Evolutionary conservation across 2,888 invertebrate genomes (phyloP).

Genomic region (Ormyrus thymus): DNA sequence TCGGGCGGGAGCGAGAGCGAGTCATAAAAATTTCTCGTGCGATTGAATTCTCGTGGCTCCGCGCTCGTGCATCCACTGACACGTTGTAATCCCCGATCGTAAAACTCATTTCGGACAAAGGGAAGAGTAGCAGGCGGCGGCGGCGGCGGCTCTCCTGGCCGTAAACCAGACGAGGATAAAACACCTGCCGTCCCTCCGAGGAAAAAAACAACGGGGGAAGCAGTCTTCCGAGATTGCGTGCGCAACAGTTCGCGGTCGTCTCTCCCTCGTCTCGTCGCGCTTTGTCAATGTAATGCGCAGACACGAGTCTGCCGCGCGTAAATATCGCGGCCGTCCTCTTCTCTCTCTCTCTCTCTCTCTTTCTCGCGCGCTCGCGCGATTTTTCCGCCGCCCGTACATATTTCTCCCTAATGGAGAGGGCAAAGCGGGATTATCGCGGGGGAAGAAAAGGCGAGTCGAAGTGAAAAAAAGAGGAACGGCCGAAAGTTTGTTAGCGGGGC

Average conservation of each 20-base stretch:
- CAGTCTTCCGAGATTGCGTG: conserved; percentile 42
- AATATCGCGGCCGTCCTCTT: too few relatives aligned
- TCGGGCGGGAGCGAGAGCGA: background rate
- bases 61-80: conserved; percentile 22
- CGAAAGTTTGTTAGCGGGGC: conserved; percentile 33
- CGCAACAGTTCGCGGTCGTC: background rate
- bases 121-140: conserved; percentile 9
- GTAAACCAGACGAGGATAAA: conserved; percentile 48
- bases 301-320: too few relatives aligned
- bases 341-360: too few relatives aligned
- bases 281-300: conserved; percentile 45
- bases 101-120: conserved; percentile 46
- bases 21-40: conserved; percentile 47
- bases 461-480: conserved; percentile 17
- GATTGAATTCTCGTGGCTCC: conserved; percentile 40
- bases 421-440: too few relatives aligned
- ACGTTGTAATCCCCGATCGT: conserved; percentile 49
- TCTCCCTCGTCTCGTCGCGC: conserved; percentile 4
- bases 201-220: background rate
- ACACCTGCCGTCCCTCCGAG: conserved; percentile 39
- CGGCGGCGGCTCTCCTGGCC: conserved; percentile 1
- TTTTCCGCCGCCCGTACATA: too few relatives aligned
- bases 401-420: too few relatives aligned
- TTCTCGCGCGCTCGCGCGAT: background rate
- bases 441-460: background rate